Percentiles rank a stretch among this genome's conserved stretches.
These are phyloP conservation scores for Drosophila miranda DNA, from an alignment of 1,140 invertebrate genomes.

Conservation along the genomic window DNA sequence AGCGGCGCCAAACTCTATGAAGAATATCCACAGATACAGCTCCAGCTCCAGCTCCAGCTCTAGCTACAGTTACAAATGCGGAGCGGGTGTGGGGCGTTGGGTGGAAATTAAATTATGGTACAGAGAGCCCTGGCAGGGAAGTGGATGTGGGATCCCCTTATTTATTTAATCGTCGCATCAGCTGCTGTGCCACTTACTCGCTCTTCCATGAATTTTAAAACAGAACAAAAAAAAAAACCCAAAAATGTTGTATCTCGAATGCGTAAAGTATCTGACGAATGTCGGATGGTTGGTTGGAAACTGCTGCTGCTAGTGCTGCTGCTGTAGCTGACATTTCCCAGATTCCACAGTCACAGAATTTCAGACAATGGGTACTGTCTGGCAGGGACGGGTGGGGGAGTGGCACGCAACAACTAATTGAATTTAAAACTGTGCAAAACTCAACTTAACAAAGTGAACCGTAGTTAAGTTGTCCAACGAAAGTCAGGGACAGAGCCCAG, in stretches of 20 bases:
- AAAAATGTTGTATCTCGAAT: constrained; percentile 30
- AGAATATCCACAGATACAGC: constrained; percentile 8
- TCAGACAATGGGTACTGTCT: constrained; percentile 40
- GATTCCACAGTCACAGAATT: constrained; percentile 4
- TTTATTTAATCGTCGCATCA: constrained; percentile 73
- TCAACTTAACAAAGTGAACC: constrained; percentile 77
- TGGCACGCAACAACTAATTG: constrained; percentile 75
- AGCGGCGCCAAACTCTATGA: constrained; percentile 44
- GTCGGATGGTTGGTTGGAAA: constrained; percentile 27
- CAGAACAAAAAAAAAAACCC: neutral
- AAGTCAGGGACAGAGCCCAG: constrained; percentile 41
- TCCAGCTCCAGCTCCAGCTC: too few relatives aligned
- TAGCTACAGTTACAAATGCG: too few relatives aligned
- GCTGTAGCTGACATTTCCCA: neutral
- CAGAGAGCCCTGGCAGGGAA: constrained; percentile 7
- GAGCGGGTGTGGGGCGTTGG: too few relatives aligned
- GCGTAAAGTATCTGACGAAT: constrained; percentile 65
- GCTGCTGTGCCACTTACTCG: constrained; percentile 44
- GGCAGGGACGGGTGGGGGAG: constrained; percentile 3
- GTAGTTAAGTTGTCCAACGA: constrained; percentile 58
- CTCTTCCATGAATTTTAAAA: constrained; percentile 60
- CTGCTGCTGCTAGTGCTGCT: neutral
- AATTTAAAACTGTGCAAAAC: constrained; percentile 78
- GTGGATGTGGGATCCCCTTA: constrained; percentile 48
- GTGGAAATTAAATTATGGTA: constrained; percentile 69